phyloP scores from a whole-genome alignment of 1,140 invertebrate genomes.

The Antheraea mylitta region DNA sequence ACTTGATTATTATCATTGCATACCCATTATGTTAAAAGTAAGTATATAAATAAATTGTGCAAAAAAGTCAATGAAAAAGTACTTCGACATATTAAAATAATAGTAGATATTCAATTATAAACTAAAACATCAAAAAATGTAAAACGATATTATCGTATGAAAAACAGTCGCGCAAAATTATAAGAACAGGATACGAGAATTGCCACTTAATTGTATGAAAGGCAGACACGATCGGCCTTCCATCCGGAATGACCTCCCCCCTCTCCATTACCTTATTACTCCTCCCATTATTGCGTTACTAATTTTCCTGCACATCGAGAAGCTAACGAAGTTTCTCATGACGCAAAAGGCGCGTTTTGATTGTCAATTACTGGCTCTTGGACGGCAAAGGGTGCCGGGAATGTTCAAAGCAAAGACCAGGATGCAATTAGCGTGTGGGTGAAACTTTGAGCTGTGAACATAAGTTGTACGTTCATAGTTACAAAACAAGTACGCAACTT shows the following conservation, averaged over 20 bases:
- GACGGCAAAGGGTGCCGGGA: conserved; percentile 55
- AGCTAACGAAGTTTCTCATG: conserved; percentile 67
- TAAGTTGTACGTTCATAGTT: conserved; percentile 4
- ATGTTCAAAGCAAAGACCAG: conserved; percentile 55
- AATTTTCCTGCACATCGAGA: conserved; percentile 71
- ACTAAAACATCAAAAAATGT: too few species aligned
- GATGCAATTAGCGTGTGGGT: conserved; percentile 61
- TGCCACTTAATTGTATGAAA: conserved; percentile 60
- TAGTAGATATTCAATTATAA: too few species aligned
- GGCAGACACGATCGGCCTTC: conserved; percentile 40
- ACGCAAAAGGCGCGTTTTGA: conserved; percentile 67
- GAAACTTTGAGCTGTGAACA: conserved; percentile 41
- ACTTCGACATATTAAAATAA: too few species aligned
- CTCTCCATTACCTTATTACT: conserved; percentile 72
- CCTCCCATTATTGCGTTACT: conserved; percentile 70
- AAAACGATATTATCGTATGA: not conserved
- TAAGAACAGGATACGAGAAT: conserved; percentile 33
- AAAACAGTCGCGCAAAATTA: not conserved
- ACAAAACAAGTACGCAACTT: conserved; percentile 1
- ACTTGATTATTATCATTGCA: too few species aligned
- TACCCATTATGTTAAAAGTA: too few species aligned
- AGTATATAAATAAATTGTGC: too few species aligned
- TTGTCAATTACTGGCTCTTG: conserved; percentile 71
- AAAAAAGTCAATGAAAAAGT: too few species aligned
- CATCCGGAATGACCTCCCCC: conserved; percentile 51